Evolutionary conservation across 1,140 invertebrate species (phyloP).

Genomic region (Bombus waltoni): DNA sequence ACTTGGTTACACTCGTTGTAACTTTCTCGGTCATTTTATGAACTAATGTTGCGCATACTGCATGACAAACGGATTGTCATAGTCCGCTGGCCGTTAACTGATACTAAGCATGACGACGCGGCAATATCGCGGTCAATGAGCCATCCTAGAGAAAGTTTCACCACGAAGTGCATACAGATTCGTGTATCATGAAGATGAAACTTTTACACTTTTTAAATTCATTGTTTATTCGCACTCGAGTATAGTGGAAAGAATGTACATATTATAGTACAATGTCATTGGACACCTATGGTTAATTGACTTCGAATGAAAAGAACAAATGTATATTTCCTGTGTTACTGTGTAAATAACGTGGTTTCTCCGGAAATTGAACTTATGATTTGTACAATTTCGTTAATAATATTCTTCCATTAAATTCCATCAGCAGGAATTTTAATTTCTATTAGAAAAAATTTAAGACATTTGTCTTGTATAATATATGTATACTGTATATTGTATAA

Average conservation of each 20-base stretch:
- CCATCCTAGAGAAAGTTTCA: neutral
- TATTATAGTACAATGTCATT: too few relatives aligned
- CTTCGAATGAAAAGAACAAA: too few relatives aligned
- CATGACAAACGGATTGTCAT: slow-evolving; percentile 3
- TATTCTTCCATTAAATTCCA: too few relatives aligned
- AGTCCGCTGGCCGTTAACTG: slow-evolving; percentile 14
- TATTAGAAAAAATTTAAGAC: too few relatives aligned
- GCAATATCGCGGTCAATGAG: slow-evolving; percentile 27
- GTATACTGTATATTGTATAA: too few relatives aligned
- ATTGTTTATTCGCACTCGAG: neutral
- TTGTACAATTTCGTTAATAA: too few relatives aligned
- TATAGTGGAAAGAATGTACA: neutral
- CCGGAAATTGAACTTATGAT: too few relatives aligned
- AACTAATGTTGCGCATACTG: neutral
- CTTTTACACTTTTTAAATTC: neutral
- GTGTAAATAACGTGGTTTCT: too few relatives aligned
- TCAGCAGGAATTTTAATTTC: too few relatives aligned
- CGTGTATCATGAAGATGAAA: neutral
- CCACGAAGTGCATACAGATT: neutral
- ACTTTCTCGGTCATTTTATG: neutral
- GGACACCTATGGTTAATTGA: too few relatives aligned
- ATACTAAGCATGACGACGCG: slow-evolving; percentile 42
- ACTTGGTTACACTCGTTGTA: neutral
- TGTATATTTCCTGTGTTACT: too few relatives aligned
- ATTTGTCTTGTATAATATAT: too few relatives aligned